Base-by-base conservation (phyloP, 35 echinoderm and acorn worm genomes). In the Chiridota heheva region DNA sequence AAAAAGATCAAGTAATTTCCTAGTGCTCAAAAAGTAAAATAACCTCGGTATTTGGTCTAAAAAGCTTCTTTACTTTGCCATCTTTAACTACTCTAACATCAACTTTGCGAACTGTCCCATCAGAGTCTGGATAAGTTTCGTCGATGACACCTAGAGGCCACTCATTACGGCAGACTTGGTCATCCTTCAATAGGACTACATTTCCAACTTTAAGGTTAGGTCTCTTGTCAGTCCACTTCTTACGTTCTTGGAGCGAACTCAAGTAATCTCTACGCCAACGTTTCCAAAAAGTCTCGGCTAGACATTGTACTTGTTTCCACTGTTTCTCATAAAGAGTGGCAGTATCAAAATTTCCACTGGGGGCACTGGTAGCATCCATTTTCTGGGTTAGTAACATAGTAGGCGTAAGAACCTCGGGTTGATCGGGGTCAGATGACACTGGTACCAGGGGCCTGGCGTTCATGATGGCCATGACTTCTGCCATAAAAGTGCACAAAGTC, bases 241-340 rank as follows among this genome's bases (percentile, higher is more conserved):
- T 82, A 4, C 81, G 57, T 33, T 17, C 28, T 56, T 84, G 80
- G 1, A 90, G 57, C 1, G 43, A 25, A 7, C 40, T 57, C 6
- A 90, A 29, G 42, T 77, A 90, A 0, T 90, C 88, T 6, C 42
- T 53, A n/a, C 58, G 77, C 88, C 88, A 90, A 4, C 84, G 22
- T 35, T 44, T 49, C 84, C 84, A 86, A 28, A 78, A 88, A 16
- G 40, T 33, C 1, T 84, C 48, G 17, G 81, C 46, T 7, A 73
- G 46, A 49, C 53, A 72, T 28, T 84, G 81, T 8, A 84, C 81
- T 26, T 72, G 65, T 43, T 58, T 70, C 67, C 81, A 84, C 35
- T 60, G 81, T 42, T 71, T 59, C 12, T 18, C 61, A 16, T 72
- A 32, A 8, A 72, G 29, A 12, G 32, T 35, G 3, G 24, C 25